Evolutionary conservation across 1,140 invertebrate species (phyloP), one percentile per base, ranked within the genome.

Genomic region (Scylla paramamosain): DNA sequence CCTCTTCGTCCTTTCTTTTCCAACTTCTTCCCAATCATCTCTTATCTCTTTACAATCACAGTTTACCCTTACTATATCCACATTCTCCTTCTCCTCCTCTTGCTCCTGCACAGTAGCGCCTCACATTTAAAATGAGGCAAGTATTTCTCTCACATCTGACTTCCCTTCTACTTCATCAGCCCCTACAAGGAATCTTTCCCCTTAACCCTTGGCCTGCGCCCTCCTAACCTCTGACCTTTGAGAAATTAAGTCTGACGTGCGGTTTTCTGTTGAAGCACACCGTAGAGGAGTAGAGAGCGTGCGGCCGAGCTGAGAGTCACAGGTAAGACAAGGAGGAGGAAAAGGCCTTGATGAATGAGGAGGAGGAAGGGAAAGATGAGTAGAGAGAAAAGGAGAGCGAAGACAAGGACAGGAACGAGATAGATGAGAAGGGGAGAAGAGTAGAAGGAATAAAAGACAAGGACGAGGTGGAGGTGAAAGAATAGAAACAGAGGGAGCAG

Each of bases 221-320:
- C 67, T 77, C 67, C 20, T 77, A 77, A 25, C 20, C 67, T 77
- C 67, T 77, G 67, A 77, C 67, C 67, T 77, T 77, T 77, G n/a
- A 77, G 67, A 77, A 77, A 77, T 77, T 77, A n/a, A 25, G 67
- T 77, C 67, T 77, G 67, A 77, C n/a, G 67, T 77, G 20, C n/a
- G 67, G 67, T 77, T 77, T 77, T 77, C 67, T n/a, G 20, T 7
- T n/a, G 20, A n/a, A 77, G 8, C 67, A 77, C 25, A n/a, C 67
- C 67, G 67, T 59, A 59, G 52, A 59, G 52, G 10, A 8, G 52
- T 59, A 59, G 39, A 39, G 39, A 39, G 39, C 1, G 39, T 6
- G 39, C 39, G 39, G 39, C 39, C 39, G 39, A 39, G 6, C 39
- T 39, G 39, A 39, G 39, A 39, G 39, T 2, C 39, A 6, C 52